phyloP scores from a whole-genome alignment of 2,113 vertebrate genomes.

The Cyprinus carpio region DNA sequence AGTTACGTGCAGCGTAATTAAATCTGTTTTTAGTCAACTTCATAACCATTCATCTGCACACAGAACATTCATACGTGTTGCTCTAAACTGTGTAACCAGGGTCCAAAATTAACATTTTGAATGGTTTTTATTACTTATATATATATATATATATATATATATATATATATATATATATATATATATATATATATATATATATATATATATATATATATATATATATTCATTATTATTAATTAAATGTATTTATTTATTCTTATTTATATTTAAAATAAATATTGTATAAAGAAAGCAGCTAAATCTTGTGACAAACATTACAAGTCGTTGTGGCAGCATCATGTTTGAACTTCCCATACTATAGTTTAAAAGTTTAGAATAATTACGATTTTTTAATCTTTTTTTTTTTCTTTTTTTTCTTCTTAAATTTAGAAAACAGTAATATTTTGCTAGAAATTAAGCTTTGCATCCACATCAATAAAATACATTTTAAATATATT shows the following conservation, averaged over 20 bases:
- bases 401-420: too few relatives aligned
- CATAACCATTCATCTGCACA: not conserved
- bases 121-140: not conserved
- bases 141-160: not conserved
- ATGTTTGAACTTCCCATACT: not conserved
- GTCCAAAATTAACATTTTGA: conserved; percentile 1
- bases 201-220: not conserved
- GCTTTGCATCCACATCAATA: too few relatives aligned
- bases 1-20: not conserved
- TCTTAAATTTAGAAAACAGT: too few relatives aligned
- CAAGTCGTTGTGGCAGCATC: not conserved
- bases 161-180: not conserved
- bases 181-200: not conserved
- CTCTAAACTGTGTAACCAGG: not conserved
- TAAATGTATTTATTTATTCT: not conserved
- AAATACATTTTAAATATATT: not conserved
- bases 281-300: not conserved
- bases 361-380: too few relatives aligned
- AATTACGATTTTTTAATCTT: too few relatives aligned
- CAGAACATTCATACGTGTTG: not conserved
- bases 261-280: not conserved
- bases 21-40: not conserved
- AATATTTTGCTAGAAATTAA: too few relatives aligned
- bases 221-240: not conserved
- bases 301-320: not conserved